Evolutionary conservation across 2,797 vertebrate species (phyloP), one percentile per base, ranked within the genome.

Genomic region (Arnoldichthys spilopterus): DNA sequence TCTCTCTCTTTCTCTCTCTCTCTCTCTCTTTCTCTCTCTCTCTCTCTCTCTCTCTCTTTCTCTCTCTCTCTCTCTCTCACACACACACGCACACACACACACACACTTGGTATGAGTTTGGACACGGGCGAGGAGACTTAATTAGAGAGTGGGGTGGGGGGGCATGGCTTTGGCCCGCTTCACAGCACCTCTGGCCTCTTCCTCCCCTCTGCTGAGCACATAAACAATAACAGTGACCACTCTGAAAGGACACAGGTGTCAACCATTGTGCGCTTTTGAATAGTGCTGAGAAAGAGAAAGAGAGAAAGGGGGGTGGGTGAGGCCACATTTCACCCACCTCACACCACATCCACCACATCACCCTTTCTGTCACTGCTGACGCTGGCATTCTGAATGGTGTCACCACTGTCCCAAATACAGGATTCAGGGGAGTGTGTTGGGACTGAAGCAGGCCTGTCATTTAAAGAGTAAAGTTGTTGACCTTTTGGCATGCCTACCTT

Each of bases 161-260:
- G 24, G 63, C 62, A 61, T 81, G 84, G 87, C 88, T 90, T 87
- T 88, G 87, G 84, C 85, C 82, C 84, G 85, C 84, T 89, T 88
- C 83, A 80, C 84, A 82, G 83, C 76, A 80, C 83, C 82, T 80
- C 79, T 74, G 86, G 86, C 87, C 79, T 88, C 84, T 85, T 85
- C 78, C 77, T 85, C 67, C 76, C 74, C 88, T 88, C 81, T 47
- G 80, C 82, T 73, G 85, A 86, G 87, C 88, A 87, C 93, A 90
- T 93, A 92, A 94, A 94, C 92, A 94, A 93, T 92, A 94, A 93
- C 88, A 93, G 88, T 86, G 85, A 78, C 87, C 74, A 85, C 75
- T 71, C 83, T 93, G 92, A 94, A 93, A 93, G 91, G 90, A 93
- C 94, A 92, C 93, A 94, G 93, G 93, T 94, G 93, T 94, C 90